Percentiles rank a stretch among this genome's conserved stretches.
phyloP scores from a whole-genome alignment of 2,113 vertebrate genomes.

The Cavia porcellus region DNA sequence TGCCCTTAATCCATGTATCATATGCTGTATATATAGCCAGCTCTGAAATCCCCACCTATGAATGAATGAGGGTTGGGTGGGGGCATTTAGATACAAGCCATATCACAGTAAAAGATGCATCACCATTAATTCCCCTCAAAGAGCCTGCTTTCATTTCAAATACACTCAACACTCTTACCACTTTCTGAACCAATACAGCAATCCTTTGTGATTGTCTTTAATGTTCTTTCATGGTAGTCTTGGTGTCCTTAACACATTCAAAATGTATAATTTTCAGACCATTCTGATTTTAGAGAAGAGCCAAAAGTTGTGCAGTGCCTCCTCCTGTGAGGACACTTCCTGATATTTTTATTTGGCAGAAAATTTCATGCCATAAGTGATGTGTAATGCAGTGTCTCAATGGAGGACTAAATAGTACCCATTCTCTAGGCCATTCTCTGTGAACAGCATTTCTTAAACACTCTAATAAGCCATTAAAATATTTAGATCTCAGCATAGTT shows the following conservation, averaged over 20 bases:
- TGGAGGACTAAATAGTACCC: background rate
- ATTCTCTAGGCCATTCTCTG: background rate
- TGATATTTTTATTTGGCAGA: background rate
- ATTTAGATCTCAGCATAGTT: background rate
- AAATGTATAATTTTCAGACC: background rate
- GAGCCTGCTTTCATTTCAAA: background rate
- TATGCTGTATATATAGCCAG: background rate
- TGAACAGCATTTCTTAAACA: background rate
- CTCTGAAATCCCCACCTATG: background rate
- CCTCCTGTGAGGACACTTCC: background rate
- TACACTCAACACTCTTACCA: background rate
- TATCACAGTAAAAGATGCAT: background rate
- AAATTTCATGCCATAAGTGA: background rate
- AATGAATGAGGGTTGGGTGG: background rate
- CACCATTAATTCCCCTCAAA: background rate
- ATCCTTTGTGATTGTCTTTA: background rate
- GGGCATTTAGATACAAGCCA: background rate
- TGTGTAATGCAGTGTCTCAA: background rate
- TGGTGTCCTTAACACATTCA: background rate
- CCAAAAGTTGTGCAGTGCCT: background rate
- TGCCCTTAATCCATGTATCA: background rate
- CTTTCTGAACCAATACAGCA: background rate
- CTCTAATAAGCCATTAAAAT: background rate
- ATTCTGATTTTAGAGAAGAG: background rate
- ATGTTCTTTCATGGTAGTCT: background rate